A percentile compares a stretch with the other conserved stretches of the same genome.
phyloP scores from a whole-genome alignment of 1,140 invertebrate genomes.

The Pristionchus pacificus region DNA sequence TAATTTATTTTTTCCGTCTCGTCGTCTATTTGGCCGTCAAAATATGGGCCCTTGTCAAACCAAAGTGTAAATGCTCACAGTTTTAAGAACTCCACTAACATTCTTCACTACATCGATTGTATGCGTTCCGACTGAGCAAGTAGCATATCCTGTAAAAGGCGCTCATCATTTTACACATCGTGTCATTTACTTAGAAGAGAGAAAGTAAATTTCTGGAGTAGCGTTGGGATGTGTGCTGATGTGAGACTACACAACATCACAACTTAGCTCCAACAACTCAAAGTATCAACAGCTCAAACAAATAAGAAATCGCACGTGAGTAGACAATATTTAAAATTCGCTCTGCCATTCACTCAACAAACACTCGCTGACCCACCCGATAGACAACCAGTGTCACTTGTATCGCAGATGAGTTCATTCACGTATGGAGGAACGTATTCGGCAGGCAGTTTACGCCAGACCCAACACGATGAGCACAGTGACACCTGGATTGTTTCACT shows the following conservation, averaged over 20 bases:
- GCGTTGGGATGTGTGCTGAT: background rate
- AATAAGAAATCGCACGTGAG: too few relatives aligned
- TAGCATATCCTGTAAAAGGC: conserved; percentile 15
- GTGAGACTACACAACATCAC: background rate
- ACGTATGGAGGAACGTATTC: conserved; percentile 20
- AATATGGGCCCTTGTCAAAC: too few relatives aligned
- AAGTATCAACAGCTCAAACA: too few relatives aligned
- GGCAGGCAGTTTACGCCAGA: conserved; percentile 17
- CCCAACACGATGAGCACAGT: conserved; percentile 21
- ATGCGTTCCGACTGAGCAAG: conserved; percentile 13
- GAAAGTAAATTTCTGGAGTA: background rate
- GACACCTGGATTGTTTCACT: too few relatives aligned
- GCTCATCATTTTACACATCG: background rate
- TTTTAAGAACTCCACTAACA: background rate
- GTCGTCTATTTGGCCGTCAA: too few relatives aligned
- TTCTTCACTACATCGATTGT: conserved; percentile 10
- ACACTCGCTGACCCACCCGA: too few relatives aligned
- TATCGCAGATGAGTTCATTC: conserved; percentile 22
- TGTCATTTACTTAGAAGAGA: background rate
- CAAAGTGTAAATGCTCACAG: conserved; percentile 8
- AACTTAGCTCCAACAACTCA: background rate
- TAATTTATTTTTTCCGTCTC: too few relatives aligned
- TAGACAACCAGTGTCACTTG: conserved; percentile 5
- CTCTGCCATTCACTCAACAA: too few relatives aligned
- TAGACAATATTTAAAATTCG: too few relatives aligned